Base-by-base conservation (phyloP, 1,140 invertebrate species). In the Drosophila carrolli region DNA sequence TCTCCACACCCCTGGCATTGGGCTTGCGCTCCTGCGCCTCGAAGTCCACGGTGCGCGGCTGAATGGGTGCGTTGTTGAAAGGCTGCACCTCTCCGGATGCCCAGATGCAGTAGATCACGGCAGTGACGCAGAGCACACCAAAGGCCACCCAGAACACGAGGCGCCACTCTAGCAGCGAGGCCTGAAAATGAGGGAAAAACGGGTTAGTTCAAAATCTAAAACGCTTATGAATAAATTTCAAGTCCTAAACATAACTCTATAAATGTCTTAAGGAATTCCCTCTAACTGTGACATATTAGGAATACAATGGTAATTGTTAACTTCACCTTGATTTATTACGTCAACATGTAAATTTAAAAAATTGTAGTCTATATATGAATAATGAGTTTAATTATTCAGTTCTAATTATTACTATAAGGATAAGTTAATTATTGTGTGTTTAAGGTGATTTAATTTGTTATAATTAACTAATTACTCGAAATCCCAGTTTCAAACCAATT, bases 81-180 rank as follows among this genome's bases (percentile, higher is more conserved):
- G 94, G 94, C 74, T 96, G 96, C 35, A 95, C 94, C 66, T 96
- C 94, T 1, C 95, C 96, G 41, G 95, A 95, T 0, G 95, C 96
- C 93, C 94, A 95, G 7, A 96, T 80, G 6, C 95, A 93, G 82
- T 96, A 98, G 5, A 97, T 86, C 6, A 96, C 71, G 65, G 96
- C 96, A 0, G 96, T 97, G 11, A 95, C 85, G 8, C 95, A 92
- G 74, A 97, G 96, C 0, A 88, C 84, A 0, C 91, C 95, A 35
- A 96, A 93, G 0, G 96, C 94, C 62, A 97, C 96, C 95, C 96
- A 98, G 89, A 97, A 98, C 1, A 98, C 96, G 4, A 94, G 90
- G 59, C 96, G 94, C 97, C 97, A 98, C 93, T 97, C 95, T 7
- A 94, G 92, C n/a, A 96, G 80, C 5, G 95, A 95, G 82, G 95